These are phyloP conservation scores for Kryphioiulus occultus DNA, from an alignment of 2,888 invertebrate species.

Conservation along the genomic window DNA sequence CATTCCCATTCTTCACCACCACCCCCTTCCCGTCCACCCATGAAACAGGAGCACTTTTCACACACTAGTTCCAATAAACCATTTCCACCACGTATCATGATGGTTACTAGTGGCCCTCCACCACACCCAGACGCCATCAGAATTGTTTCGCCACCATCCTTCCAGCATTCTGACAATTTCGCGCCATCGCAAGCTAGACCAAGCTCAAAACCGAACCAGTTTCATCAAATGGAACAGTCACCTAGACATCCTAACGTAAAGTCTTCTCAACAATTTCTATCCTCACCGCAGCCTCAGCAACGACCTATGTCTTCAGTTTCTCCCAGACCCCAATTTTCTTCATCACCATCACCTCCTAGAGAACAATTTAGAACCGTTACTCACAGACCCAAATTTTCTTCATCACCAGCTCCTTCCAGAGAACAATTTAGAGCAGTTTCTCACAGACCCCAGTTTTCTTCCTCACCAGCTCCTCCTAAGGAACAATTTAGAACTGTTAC, in stretches of 20 bases:
- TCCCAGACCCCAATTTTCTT: neutral
- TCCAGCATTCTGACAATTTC: neutral
- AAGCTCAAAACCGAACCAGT: neutral
- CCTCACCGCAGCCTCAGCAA: neutral
- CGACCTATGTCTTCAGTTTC: neutral
- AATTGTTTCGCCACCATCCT: neutral
- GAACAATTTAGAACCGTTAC: neutral
- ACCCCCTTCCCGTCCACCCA: neutral
- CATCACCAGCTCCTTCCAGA: neutral
- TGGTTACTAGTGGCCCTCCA: neutral
- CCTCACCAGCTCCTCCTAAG: neutral
- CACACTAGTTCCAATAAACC: neutral
- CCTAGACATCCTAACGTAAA: neutral
- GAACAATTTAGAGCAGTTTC: neutral
- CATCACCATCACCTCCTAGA: neutral
- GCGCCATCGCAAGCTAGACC: neutral
- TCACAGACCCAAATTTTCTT: neutral
- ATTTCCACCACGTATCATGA: neutral
- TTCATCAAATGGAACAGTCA: neutral
- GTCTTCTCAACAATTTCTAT: neutral
- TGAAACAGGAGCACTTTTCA: neutral
- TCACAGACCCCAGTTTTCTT: neutral
- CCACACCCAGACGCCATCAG: neutral
- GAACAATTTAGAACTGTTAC: no score
- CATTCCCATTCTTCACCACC: neutral